Evolutionary conservation across 2,113 vertebrate genomes (phyloP).

Genomic region (Vidua macroura): DNA sequence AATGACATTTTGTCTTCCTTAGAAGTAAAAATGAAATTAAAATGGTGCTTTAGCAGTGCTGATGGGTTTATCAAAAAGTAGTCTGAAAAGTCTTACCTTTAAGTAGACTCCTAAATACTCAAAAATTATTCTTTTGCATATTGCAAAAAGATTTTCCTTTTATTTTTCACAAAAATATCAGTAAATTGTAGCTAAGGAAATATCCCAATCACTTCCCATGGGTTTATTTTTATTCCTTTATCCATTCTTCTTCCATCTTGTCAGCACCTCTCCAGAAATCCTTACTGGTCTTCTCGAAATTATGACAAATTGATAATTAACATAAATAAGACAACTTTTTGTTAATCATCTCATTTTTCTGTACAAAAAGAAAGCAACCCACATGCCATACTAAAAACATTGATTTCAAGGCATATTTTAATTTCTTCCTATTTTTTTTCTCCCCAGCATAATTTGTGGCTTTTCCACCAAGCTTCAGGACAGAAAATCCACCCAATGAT

Average conservation of each 20-base stretch:
- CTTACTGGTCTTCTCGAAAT: not conserved
- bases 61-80: not conserved
- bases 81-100: not conserved
- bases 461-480: not conserved
- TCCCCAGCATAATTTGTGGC: not conserved
- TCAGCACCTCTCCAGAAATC: not conserved
- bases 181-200: not conserved
- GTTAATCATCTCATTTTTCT: not conserved
- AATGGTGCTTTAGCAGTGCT: not conserved
- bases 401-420: not conserved
- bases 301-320: not conserved
- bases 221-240: conserved; percentile 8
- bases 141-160: not conserved
- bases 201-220: not conserved
- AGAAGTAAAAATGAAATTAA: not conserved
- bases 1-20: not conserved
- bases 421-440: not conserved
- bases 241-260: not conserved
- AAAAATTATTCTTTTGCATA: not conserved
- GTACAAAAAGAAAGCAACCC: too few relatives aligned
- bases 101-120: not conserved
- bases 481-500: not conserved
- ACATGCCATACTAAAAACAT: not conserved
- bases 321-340: not conserved
- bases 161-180: not conserved